A percentile compares a stretch with the other conserved stretches of the same genome.
Conservation (phyloP, 1,140 invertebrate species). For the Saxidomus purpurata region DNA sequence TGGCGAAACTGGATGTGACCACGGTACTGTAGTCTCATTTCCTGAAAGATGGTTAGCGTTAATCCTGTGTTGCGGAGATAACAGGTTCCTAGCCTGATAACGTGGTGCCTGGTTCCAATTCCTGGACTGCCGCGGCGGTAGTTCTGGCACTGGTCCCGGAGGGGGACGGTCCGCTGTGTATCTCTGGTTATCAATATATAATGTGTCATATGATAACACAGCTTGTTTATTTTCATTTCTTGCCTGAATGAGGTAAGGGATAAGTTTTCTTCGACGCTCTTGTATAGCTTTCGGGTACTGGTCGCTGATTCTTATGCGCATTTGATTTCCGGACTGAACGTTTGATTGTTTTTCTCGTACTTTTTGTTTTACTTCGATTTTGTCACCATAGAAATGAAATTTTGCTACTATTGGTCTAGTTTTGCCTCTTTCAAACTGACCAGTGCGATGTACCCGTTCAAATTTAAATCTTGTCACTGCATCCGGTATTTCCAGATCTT, state of each 20-base stretch:
- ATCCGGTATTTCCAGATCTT: background rate
- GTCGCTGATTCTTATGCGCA: background rate
- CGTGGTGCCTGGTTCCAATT: background rate
- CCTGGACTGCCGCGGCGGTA: background rate
- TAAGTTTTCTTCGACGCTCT: background rate
- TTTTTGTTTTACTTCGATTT: background rate
- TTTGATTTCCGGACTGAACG: too few relatives aligned
- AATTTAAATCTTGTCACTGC: background rate
- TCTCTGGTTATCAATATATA: background rate
- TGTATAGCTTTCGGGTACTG: background rate
- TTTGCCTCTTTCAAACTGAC: background rate
- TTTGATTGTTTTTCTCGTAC: slow-evolving; percentile 10
- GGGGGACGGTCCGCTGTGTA: background rate
- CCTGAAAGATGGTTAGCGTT: too few relatives aligned
- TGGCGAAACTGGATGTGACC: background rate
- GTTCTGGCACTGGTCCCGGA: background rate
- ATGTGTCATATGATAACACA: background rate
- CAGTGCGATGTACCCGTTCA: slow-evolving; percentile 6
- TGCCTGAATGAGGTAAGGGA: background rate
- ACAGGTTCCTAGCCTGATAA: too few relatives aligned
- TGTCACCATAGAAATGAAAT: slow-evolving; percentile 49
- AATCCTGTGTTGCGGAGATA: background rate
- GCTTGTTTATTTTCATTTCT: background rate
- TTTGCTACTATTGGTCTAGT: slow-evolving; percentile 18
- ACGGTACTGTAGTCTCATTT: background rate